Conservation (phyloP, 1,140 invertebrate genomes). For the Lordiphosa mommai region DNA sequence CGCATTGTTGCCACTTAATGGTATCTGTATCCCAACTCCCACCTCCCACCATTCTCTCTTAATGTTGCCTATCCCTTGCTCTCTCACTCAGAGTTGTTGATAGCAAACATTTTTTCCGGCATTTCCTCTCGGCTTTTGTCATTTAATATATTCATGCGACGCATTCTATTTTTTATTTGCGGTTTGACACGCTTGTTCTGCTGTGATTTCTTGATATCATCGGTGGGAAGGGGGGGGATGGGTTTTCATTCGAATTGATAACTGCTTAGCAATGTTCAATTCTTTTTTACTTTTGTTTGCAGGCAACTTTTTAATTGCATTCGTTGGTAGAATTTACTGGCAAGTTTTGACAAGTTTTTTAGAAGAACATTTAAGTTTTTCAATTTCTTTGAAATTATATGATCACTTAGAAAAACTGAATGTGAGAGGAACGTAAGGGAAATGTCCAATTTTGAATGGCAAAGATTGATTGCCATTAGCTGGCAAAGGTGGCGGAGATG, state of each 20-base stretch:
- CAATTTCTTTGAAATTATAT: slow-evolving; percentile 34
- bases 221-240: not conserved
- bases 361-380: not conserved
- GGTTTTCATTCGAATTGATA: slow-evolving; percentile 13
- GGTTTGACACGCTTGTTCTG: slow-evolving; percentile 78
- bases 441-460: no score
- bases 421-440: no score
- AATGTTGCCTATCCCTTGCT: not conserved
- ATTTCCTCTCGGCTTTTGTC: slow-evolving; percentile 30
- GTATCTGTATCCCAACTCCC: slow-evolving; percentile 30
- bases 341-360: slow-evolving; percentile 12
- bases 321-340: slow-evolving; percentile 15
- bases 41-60: not conserved
- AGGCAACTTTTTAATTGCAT: slow-evolving; percentile 53
- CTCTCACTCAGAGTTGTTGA: not conserved
- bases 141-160: slow-evolving; percentile 74
- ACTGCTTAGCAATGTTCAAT: not conserved
- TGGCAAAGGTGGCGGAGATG: no score
- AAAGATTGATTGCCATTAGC: no score
- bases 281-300: not conserved
- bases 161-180: slow-evolving; percentile 61
- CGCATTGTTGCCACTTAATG: slow-evolving; percentile 71
- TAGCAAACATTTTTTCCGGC: slow-evolving; percentile 29
- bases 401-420: no score
- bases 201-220: slow-evolving; percentile 48